Conservation (phyloP, 2,797 vertebrate genomes). For the Sarcoramphus papa region DNA sequence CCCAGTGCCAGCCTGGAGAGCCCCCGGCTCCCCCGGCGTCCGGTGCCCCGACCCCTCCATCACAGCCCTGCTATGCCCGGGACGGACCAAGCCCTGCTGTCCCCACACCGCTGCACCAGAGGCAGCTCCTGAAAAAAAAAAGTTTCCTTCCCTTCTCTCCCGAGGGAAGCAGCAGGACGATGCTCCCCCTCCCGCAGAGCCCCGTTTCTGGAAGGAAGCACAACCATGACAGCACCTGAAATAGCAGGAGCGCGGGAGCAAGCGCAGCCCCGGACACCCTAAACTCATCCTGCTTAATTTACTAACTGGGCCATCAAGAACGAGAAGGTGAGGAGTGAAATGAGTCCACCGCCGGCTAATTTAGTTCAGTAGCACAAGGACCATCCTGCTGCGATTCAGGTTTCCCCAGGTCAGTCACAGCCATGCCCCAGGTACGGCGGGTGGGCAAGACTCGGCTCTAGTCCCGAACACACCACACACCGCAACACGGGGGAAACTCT, state of each 20-base stretch:
- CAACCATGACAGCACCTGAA: neutral
- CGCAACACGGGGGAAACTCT: neutral
- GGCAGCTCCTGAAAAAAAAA: neutral
- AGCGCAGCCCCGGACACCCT: neutral
- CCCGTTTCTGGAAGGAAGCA: neutral
- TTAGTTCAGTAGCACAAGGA: neutral
- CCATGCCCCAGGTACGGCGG: accelerated
- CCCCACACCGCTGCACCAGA: too few species aligned
- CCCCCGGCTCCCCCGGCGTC: accelerated
- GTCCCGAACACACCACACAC: neutral
- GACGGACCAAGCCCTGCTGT: accelerated
- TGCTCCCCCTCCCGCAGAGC: neutral
- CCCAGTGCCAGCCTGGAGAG: neutral
- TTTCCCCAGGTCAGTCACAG: neutral
- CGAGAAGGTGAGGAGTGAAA: neutral
- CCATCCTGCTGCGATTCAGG: accelerated
- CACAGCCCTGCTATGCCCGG: accelerated
- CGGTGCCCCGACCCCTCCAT: accelerated
- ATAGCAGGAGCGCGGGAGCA: neutral
- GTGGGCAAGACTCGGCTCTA: neutral
- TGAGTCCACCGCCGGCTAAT: neutral
- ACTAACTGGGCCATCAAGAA: neutral
- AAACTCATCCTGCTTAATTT: neutral
- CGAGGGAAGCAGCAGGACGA: accelerated
- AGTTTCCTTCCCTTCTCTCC: neutral